A percentile compares a stretch with the other conserved stretches of the same genome.
Evolutionary conservation across 2,797 vertebrate species (phyloP).

Genomic region (Silurus aristotelis): DNA sequence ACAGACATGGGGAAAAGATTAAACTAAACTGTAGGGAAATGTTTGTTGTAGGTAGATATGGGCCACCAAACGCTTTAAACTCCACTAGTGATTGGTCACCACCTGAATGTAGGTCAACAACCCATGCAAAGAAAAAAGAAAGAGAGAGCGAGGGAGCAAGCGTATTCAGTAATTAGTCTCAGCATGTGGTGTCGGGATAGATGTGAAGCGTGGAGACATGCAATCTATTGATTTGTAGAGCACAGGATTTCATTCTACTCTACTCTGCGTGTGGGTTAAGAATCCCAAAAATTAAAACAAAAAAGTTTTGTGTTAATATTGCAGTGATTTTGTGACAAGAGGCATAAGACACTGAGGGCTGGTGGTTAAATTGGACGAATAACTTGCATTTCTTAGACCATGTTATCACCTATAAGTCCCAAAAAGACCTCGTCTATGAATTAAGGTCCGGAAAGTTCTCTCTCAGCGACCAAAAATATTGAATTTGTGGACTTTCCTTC

Average conservation of each 20-base stretch:
- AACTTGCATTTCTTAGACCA: background rate
- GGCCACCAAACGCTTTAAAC: constrained; percentile 61
- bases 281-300: no score
- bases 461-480: background rate
- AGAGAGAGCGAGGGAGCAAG: constrained; percentile 8
- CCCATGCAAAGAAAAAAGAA: constrained; percentile 36
- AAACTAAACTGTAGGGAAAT: constrained; percentile 17
- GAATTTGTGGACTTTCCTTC: background rate
- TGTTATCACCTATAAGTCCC: background rate
- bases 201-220: constrained; percentile 9
- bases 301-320: no score
- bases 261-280: background rate
- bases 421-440: background rate
- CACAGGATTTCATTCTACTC: background rate
- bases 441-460: background rate
- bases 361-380: background rate
- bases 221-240: constrained; percentile 5
- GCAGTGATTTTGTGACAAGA: background rate
- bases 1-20: background rate
- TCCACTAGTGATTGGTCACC: constrained; percentile 51
- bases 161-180: constrained; percentile 42
- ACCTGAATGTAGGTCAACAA: constrained; percentile 61
- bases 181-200: constrained; percentile 32
- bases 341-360: background rate
- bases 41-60: constrained; percentile 29